phyloP scores from a whole-genome alignment of 2,888 invertebrate species.

The Dendrolimus houi region DNA sequence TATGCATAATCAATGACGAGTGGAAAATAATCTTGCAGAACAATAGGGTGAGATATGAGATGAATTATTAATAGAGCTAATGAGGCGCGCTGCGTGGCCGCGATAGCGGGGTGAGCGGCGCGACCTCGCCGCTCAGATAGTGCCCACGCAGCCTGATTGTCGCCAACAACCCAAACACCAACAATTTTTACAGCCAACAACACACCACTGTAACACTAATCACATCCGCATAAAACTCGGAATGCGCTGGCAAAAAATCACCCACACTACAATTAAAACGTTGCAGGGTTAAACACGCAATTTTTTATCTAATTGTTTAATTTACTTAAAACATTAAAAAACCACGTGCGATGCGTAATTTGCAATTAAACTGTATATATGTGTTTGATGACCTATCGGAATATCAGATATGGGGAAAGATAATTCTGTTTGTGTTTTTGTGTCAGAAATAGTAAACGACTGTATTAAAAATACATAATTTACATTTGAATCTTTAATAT shows the following conservation, averaged over 20 bases:
- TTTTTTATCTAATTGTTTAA: slow-evolving; percentile 25
- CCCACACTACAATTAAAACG: slow-evolving; percentile 3
- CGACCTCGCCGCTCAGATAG: slow-evolving; percentile 63
- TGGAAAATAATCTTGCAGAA: slow-evolving; percentile 57
- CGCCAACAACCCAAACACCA: slow-evolving; percentile 52
- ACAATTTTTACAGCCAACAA: slow-evolving; percentile 29
- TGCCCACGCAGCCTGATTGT: slow-evolving; percentile 74
- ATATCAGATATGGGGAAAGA: background rate
- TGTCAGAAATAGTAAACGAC: too few relatives aligned
- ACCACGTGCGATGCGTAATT: slow-evolving; percentile 16
- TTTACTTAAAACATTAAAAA: slow-evolving; percentile 19
- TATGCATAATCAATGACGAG: slow-evolving; percentile 22
- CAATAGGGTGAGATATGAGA: slow-evolving; percentile 62
- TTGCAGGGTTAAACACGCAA: slow-evolving; percentile 12
- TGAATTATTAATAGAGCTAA: slow-evolving; percentile 71
- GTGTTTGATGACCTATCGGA: background rate
- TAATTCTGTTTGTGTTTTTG: too few relatives aligned
- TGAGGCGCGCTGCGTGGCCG: slow-evolving; percentile 46
- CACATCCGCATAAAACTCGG: slow-evolving; percentile 8
- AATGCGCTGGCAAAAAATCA: slow-evolving; percentile 7
- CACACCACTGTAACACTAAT: slow-evolving; percentile 16
- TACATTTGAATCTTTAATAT: too few relatives aligned
- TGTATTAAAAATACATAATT: too few relatives aligned
- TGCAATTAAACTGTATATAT: background rate
- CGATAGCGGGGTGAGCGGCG: slow-evolving; percentile 68